Evolutionary conservation across 2,113 vertebrate genomes (phyloP).

Genomic region (Macaca nemestrina): DNA sequence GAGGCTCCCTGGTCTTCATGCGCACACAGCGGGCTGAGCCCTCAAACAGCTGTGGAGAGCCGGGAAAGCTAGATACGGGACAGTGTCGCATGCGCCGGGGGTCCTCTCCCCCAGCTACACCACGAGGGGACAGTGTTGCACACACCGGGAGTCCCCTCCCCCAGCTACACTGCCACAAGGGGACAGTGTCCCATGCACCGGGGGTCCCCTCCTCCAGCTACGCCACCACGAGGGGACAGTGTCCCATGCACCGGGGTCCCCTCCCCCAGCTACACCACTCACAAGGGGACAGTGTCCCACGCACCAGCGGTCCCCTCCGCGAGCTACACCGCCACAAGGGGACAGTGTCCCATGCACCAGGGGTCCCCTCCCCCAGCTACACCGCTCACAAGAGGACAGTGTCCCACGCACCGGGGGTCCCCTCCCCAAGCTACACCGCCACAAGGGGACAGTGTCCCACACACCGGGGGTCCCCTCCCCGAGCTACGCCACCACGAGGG

Average conservation of each 20-base stretch:
- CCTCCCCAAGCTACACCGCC: constrained; percentile 57
- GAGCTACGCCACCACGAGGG: too few relatives aligned
- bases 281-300: neutral
- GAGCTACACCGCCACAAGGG: constrained; percentile 50
- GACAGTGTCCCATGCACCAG: fast-evolving
- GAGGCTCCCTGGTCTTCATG: fast-evolving
- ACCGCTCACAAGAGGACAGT: too few relatives aligned
- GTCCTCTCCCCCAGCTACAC: constrained; percentile 63
- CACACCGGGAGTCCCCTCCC: fast-evolving
- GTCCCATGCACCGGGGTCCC: too few relatives aligned
- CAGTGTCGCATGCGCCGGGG: neutral
- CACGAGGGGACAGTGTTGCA: neutral
- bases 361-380: too few relatives aligned
- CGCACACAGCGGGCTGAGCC: neutral
- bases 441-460: neutral
- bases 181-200: too few relatives aligned
- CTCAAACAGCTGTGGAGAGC: neutral
- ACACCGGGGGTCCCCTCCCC: fast-evolving
- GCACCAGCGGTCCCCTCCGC: constrained; percentile 44
- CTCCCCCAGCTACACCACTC: too few relatives aligned
- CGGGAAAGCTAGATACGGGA: neutral
- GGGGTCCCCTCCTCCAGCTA: too few relatives aligned
- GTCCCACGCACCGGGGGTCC: neutral
- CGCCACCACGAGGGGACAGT: too few relatives aligned
- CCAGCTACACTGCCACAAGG: too few relatives aligned